phyloP scores from a whole-genome alignment of 2,888 invertebrate species.

The Plemyria rubiginata region DNA sequence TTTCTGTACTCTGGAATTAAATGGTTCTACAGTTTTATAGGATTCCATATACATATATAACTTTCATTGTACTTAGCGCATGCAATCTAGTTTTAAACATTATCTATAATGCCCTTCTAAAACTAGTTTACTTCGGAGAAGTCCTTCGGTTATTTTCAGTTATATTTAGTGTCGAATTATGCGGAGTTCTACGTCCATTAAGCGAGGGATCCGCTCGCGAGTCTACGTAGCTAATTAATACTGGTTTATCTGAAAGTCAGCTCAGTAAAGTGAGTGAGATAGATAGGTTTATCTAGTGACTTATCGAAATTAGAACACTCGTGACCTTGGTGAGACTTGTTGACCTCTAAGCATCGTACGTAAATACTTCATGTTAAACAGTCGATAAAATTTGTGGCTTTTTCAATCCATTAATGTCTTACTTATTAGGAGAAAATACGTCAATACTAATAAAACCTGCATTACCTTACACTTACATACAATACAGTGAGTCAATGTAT shows the following conservation, averaged over 20 bases:
- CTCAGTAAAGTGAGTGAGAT: background rate
- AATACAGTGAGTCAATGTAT: constrained; percentile 23
- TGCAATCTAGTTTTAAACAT: too few relatives aligned
- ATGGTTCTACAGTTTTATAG: too few relatives aligned
- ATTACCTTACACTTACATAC: constrained; percentile 7
- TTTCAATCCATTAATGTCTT: constrained; percentile 11
- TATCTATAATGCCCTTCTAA: too few relatives aligned
- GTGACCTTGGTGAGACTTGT: constrained; percentile 2
- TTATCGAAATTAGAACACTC: background rate
- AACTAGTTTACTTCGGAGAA: too few relatives aligned
- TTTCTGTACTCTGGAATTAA: too few relatives aligned
- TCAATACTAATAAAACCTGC: background rate
- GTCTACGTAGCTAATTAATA: constrained; percentile 5
- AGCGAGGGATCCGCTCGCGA: background rate
- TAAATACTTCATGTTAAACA: constrained; percentile 1
- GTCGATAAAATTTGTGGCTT: constrained; percentile 1
- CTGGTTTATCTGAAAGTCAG: constrained; percentile 4
- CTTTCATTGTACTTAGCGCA: too few relatives aligned
- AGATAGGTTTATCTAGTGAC: background rate
- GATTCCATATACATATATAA: too few relatives aligned
- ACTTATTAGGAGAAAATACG: constrained; percentile 15
- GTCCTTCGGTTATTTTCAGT: too few relatives aligned
- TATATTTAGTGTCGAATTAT: background rate
- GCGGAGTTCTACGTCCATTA: background rate
- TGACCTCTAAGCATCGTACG: constrained; percentile 7